Evolutionary conservation across 2,797 vertebrate species (phyloP).

Genomic region (Spatula clypeata): DNA sequence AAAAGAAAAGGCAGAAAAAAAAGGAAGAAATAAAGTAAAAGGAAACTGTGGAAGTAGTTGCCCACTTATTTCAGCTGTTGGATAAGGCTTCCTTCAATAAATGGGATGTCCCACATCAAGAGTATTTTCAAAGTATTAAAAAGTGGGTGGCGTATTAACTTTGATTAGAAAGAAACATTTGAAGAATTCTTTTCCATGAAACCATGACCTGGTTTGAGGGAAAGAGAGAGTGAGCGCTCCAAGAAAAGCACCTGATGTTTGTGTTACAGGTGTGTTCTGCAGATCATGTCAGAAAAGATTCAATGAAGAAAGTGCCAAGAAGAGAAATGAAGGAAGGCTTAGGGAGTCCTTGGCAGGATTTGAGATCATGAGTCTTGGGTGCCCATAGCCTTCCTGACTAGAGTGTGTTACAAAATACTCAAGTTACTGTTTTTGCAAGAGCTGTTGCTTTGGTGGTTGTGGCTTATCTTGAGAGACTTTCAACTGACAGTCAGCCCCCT

Average conservation of each 20-base stretch:
- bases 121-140: not conserved
- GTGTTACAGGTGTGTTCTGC: not conserved
- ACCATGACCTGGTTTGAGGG: not conserved
- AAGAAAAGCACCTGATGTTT: not conserved
- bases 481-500: not conserved
- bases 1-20: not conserved
- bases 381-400: not conserved
- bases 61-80: not conserved
- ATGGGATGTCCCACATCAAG: rapidly evolving
- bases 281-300: not conserved
- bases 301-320: not conserved
- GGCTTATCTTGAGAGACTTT: not conserved
- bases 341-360: not conserved
- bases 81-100: not conserved
- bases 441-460: not conserved
- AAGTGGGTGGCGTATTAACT: not conserved
- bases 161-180: not conserved
- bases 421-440: not conserved
- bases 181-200: not conserved
- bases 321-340: not conserved
- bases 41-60: not conserved
- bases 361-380: not conserved
- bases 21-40: not conserved
- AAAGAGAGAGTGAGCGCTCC: rapidly evolving
- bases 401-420: rapidly evolving